These are phyloP conservation scores for Trichogramma evanescens DNA, from an alignment of 2,888 invertebrate genomes.

Conservation along the genomic window DNA sequence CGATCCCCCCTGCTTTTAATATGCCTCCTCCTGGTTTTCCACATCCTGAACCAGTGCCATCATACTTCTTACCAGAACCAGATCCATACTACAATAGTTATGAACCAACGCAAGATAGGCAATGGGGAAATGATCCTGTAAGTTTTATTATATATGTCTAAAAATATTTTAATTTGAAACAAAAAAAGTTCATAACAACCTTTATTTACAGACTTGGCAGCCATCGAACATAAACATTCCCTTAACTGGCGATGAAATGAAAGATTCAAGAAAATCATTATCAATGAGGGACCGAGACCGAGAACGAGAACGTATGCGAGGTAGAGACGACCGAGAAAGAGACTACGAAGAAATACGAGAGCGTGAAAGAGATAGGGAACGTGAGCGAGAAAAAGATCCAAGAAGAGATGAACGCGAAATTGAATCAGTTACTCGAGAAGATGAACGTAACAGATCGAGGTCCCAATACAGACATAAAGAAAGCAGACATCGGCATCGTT, in stretches of 20 bases:
- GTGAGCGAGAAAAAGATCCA: constrained; percentile 39
- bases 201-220: constrained; percentile 39
- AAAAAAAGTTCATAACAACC: not conserved
- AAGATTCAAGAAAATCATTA: constrained; percentile 40
- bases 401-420: constrained; percentile 44
- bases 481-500: constrained; percentile 47
- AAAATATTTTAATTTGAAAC: constrained; percentile 13
- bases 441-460: constrained; percentile 51
- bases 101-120: constrained; percentile 67
- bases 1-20: constrained; percentile 43
- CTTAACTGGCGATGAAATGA: constrained; percentile 40
- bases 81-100: constrained; percentile 56
- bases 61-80: constrained; percentile 52
- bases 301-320: constrained; percentile 20
- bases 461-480: constrained; percentile 58
- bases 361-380: constrained; percentile 40
- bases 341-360: constrained; percentile 38
- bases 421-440: constrained; percentile 47
- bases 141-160: constrained; percentile 22
- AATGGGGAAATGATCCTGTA: constrained; percentile 58
- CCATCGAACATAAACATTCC: constrained; percentile 42
- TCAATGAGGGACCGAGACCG: constrained; percentile 41
- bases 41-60: constrained; percentile 33
- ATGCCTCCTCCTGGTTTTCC: constrained; percentile 45
- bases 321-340: constrained; percentile 46